Evolutionary conservation across 2,888 invertebrate genomes (phyloP), one percentile per base, ranked within the genome.

Genomic region (Ypsolopha scabrella): DNA sequence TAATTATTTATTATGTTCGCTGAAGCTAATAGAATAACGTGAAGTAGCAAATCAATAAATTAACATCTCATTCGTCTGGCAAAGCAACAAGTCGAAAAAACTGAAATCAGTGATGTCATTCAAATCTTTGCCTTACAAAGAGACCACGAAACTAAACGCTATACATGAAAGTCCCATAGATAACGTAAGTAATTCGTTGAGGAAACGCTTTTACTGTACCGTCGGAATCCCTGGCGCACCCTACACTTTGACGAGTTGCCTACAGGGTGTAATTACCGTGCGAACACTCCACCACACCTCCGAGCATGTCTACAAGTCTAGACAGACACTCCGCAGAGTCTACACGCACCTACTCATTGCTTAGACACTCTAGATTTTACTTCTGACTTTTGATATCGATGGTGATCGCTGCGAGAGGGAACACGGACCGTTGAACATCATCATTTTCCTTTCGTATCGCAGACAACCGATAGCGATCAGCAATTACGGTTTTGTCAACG

Each of bases 191-290:
- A 39, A 41, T 50, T 33, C 2, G 41, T 41, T 36, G 44, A 45
- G 37, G 52, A 52, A 52, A 52, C 49, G 48, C 44, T 47, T 47
- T 47, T 47, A 33, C 43, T 47, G 6, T 9, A 24, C 33, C 24
- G 24, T 24, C 33, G 33, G 33, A 36, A 13, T 34, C 48, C 48
- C 11, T 6, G 48, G 41, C 52, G 41, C 13, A 11, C 49, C 49
- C 46, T n/a, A 38, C 36, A 53, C 52, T 53, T 60, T 56, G 61
- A 62, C 61, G 64, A 60, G 58, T 60, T 57, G 64, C 58, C 59
- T 56, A 57, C 62, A 62, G 62, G 58, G 60, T 10, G 63, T 62
- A 64, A 67, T 70, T 68, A 68, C 62, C 54, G 51, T 55, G 54
- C 53, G 55, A 57, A 61, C 64, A 63, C 60, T 63, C 55, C 57